These are phyloP conservation scores for Eupithecia insigniata DNA, from an alignment of 2,888 invertebrate genomes.

Conservation along the genomic window DNA sequence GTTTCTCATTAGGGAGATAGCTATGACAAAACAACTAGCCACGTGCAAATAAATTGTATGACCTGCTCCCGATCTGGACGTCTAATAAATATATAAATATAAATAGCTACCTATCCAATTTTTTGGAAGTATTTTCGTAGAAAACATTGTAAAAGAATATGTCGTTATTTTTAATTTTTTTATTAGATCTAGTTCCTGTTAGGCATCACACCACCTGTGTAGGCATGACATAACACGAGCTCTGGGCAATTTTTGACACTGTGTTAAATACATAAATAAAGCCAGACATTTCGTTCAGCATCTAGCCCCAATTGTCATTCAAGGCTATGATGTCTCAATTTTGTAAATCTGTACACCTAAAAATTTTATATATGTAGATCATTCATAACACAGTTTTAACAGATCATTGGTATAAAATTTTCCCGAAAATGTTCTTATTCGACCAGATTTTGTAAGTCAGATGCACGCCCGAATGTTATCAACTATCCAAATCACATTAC, in stretches of 20 bases:
- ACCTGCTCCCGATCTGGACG: not conserved
- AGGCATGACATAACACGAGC: not conserved
- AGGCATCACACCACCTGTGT: too few relatives aligned
- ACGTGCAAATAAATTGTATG: not conserved
- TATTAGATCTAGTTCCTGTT: too few relatives aligned
- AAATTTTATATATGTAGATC: too few relatives aligned
- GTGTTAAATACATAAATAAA: not conserved
- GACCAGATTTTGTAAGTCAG: constrained; percentile 8
- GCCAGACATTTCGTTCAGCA: not conserved
- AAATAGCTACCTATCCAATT: too few relatives aligned
- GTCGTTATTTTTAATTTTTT: too few relatives aligned
- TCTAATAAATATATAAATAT: too few relatives aligned
- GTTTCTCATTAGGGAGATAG: constrained; percentile 1
- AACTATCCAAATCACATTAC: constrained; percentile 42
- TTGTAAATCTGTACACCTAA: too few relatives aligned
- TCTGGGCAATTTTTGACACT: not conserved
- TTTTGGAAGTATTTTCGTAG: too few relatives aligned
- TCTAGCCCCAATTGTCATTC: not conserved
- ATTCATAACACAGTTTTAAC: not conserved
- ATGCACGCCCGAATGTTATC: constrained; percentile 34
- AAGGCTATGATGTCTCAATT: not conserved
- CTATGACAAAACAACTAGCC: not conserved
- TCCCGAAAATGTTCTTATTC: not conserved
- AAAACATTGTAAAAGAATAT: too few relatives aligned
- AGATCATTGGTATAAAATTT: not conserved